Conservation (phyloP, 2,113 vertebrate genomes). For the Procapra przewalskii region DNA sequence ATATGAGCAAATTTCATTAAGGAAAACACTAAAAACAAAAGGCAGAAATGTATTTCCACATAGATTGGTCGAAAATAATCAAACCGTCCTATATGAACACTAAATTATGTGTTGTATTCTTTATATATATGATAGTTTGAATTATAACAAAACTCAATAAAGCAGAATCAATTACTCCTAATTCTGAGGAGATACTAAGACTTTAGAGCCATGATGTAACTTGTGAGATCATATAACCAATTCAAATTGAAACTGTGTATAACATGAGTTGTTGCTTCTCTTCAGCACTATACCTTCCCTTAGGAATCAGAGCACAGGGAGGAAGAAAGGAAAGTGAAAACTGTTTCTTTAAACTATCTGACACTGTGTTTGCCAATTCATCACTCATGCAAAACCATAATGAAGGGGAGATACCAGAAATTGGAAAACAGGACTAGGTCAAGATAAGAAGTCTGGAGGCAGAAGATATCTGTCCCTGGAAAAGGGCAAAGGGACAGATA, state of each 20-base stretch:
- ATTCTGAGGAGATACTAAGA: neutral
- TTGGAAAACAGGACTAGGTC: neutral
- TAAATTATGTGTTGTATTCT: neutral
- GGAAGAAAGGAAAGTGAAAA: neutral
- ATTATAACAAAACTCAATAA: neutral
- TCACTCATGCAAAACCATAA: neutral
- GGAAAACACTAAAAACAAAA: neutral
- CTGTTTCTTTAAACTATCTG: neutral
- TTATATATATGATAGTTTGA: neutral
- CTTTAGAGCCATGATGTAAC: neutral
- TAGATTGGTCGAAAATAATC: neutral
- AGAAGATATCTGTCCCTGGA: neutral
- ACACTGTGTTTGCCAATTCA: neutral
- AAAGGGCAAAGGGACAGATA: neutral
- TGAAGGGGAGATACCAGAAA: neutral
- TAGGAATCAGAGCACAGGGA: neutral
- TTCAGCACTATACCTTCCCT: neutral
- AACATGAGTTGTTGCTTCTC: neutral
- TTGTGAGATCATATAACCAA: neutral
- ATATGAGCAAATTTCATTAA: neutral
- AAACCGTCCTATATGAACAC: neutral
- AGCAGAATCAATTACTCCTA: neutral
- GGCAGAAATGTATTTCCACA: neutral
- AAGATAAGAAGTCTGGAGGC: neutral
- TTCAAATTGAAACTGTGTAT: neutral